Evolutionary conservation across 2,888 invertebrate genomes (phyloP).

Genomic region (Hecatera dysodea): DNA sequence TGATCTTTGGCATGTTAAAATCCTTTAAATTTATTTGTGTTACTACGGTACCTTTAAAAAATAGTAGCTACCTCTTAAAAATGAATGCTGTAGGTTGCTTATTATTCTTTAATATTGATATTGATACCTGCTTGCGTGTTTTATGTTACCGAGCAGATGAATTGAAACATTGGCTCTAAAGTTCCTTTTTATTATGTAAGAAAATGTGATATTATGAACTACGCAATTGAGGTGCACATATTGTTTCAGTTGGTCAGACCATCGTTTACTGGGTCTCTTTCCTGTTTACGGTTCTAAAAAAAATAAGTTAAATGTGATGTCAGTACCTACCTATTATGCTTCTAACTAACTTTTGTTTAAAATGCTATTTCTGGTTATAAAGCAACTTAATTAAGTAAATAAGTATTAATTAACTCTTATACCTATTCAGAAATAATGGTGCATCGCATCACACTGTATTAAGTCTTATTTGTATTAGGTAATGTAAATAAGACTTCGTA

Average conservation of each 20-base stretch:
- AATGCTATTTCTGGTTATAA: not conserved
- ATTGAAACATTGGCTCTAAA: no score
- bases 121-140: no score
- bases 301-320: not conserved
- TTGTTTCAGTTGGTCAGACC: not conserved
- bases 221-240: no score
- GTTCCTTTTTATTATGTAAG: no score
- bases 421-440: slow-evolving; percentile 14
- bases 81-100: no score
- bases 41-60: no score
- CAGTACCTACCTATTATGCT: not conserved
- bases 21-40: no score
- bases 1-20: not conserved
- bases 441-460: slow-evolving; percentile 7
- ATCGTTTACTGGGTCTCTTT: not conserved
- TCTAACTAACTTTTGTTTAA: not conserved
- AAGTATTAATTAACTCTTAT: not conserved
- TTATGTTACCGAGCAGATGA: no score
- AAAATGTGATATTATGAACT: no score
- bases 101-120: no score
- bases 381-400: slow-evolving; percentile 10
- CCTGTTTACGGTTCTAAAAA: not conserved
- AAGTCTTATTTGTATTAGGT: no score
- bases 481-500: not conserved
- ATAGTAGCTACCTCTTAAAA: no score